A percentile compares a stretch with the other conserved stretches of the same genome.
phyloP scores from a whole-genome alignment of 2,888 invertebrate genomes.

The Mesoligia furuncula region DNA sequence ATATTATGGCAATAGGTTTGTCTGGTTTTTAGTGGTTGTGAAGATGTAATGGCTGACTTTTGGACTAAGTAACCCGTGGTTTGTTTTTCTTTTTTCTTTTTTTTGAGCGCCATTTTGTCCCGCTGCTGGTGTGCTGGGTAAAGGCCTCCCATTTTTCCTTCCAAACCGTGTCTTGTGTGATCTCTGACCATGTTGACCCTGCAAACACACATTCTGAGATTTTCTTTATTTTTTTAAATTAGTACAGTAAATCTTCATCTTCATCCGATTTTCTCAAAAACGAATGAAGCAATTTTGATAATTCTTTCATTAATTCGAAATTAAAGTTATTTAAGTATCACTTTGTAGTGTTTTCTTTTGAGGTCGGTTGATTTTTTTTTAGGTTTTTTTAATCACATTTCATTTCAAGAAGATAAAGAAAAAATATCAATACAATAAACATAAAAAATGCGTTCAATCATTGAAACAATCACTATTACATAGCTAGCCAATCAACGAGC shows the following conservation, averaged over 20 bases:
- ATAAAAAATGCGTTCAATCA: slow-evolving; percentile 8
- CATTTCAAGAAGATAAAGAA: background rate
- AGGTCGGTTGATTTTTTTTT: too few relatives aligned
- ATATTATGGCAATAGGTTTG: background rate
- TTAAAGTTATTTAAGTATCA: too few relatives aligned
- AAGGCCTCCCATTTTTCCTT: background rate
- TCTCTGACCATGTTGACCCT: background rate
- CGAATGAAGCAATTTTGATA: too few relatives aligned
- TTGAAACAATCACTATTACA: slow-evolving; percentile 31
- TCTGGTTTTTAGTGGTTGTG: background rate
- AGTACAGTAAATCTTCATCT: background rate
- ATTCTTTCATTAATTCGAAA: too few relatives aligned
- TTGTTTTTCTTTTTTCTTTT: background rate
- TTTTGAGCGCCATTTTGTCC: background rate
- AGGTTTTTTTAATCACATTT: slow-evolving; percentile 9
- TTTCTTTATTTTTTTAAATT: too few relatives aligned
- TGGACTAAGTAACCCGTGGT: background rate
- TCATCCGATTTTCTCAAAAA: too few relatives aligned
- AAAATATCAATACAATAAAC: background rate
- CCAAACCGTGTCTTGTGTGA: background rate
- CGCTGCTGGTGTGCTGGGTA: background rate
- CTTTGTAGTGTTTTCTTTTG: too few relatives aligned
- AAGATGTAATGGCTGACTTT: background rate
- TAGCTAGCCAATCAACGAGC: slow-evolving; percentile 2
- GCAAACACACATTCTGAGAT: background rate